Evolutionary conservation across 2,113 vertebrate genomes (phyloP).

Genomic region (Pteropus alecto): DNA sequence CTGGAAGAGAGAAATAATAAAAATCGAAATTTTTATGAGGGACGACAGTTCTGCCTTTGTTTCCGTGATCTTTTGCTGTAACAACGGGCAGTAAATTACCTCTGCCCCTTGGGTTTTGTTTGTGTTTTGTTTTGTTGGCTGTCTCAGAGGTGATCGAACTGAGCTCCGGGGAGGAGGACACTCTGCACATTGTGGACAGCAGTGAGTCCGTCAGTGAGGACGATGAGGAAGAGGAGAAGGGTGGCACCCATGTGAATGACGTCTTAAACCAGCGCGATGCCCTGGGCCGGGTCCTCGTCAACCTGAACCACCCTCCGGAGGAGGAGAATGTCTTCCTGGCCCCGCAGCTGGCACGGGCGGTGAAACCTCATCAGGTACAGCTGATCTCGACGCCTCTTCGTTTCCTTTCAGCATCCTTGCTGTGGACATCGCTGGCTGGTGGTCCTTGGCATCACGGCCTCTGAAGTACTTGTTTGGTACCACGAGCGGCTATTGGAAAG

Average conservation of each 20-base stretch:
- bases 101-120: neutral
- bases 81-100: neutral
- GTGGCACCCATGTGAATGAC: conserved; percentile 96
- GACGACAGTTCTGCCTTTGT: neutral
- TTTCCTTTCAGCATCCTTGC: neutral
- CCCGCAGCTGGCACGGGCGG: conserved; percentile 94
- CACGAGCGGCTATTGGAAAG: neutral
- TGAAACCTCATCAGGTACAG: conserved; percentile 98
- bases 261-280: conserved; percentile 92
- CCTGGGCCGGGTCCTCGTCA: conserved; percentile 94
- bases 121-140: conserved; percentile 16
- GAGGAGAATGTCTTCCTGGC: conserved; percentile 96
- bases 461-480: neutral
- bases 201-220: conserved; percentile 95
- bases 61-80: neutral
- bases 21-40: neutral
- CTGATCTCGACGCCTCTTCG: neutral
- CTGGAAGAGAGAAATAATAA: neutral
- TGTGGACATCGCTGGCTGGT: neutral
- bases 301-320: conserved; percentile 97
- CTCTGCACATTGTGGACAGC: conserved; percentile 91
- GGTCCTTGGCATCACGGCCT: neutral
- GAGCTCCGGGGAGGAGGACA: conserved; percentile 96
- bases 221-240: conserved; percentile 91
- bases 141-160: conserved; percentile 95